Evolutionary conservation across 2,888 invertebrate species (phyloP).

Genomic region (Leptinotarsa rubiginosa): DNA sequence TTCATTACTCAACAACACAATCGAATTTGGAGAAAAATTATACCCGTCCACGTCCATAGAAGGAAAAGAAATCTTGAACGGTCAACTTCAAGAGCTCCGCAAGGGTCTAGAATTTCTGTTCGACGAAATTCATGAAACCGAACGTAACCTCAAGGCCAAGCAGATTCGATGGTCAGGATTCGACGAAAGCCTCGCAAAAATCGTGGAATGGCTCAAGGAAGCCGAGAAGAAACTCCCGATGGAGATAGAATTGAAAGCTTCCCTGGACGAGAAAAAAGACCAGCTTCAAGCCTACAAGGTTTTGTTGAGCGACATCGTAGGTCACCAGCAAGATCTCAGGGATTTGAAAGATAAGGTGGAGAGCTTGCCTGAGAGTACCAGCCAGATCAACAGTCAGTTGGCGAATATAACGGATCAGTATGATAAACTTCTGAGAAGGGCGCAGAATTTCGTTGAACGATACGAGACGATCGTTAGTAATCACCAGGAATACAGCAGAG

Average conservation of each 20-base stretch:
- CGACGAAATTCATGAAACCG: slow-evolving; percentile 81
- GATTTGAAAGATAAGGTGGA: slow-evolving; percentile 85
- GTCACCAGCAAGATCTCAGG: slow-evolving; percentile 86
- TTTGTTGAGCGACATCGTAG: slow-evolving; percentile 83
- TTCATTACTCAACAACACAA: slow-evolving; percentile 82
- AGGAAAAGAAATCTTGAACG: slow-evolving; percentile 86
- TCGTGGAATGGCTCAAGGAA: slow-evolving; percentile 82
- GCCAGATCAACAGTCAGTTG: slow-evolving; percentile 79
- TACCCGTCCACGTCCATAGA: slow-evolving; percentile 88
- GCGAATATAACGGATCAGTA: slow-evolving; percentile 79
- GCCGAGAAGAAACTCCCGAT: slow-evolving; percentile 81
- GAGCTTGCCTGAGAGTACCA: slow-evolving; percentile 82
- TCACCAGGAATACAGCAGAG: slow-evolving; percentile 89
- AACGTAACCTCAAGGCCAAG: slow-evolving; percentile 85
- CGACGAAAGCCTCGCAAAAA: slow-evolving; percentile 84
- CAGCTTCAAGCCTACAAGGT: slow-evolving; percentile 88
- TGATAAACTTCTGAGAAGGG: slow-evolving; percentile 75
- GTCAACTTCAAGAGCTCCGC: slow-evolving; percentile 86
- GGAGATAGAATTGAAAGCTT: slow-evolving; percentile 85
- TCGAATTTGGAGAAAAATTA: slow-evolving; percentile 89
- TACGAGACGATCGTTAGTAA: slow-evolving; percentile 90
- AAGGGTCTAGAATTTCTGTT: slow-evolving; percentile 84
- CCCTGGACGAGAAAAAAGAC: slow-evolving; percentile 90
- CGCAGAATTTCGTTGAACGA: slow-evolving; percentile 82
- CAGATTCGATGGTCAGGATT: slow-evolving; percentile 89